A percentile compares a stretch with the other conserved stretches of the same genome.
Evolutionary conservation across 1,140 invertebrate species (phyloP).

Genomic region (Centruroides sculpturatus): DNA sequence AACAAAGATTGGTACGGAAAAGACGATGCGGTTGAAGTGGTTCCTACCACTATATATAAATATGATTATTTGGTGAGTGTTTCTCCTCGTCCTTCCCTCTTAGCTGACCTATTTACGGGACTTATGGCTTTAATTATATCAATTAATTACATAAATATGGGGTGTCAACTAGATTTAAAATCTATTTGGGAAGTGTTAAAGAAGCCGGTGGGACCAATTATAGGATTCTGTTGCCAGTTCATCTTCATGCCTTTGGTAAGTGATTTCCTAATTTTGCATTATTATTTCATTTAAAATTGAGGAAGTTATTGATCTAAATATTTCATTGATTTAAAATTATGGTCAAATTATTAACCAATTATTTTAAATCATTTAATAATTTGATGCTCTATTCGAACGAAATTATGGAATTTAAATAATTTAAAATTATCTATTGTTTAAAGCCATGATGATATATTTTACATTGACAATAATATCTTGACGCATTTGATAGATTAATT

Average conservation of each 20-base stretch:
- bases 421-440: no score
- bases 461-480: no score
- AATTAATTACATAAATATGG: conserved; percentile 81
- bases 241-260: conserved; percentile 74
- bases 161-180: conserved; percentile 66
- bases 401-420: no score
- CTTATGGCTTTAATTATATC: conserved; percentile 63
- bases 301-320: not conserved
- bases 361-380: no score
- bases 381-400: no score
- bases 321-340: no score
- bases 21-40: not conserved
- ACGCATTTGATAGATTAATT: no score
- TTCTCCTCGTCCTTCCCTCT: not conserved
- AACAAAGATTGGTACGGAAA: not conserved
- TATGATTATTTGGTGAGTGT: conserved; percentile 9
- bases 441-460: no score
- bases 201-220: conserved; percentile 58
- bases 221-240: conserved; percentile 70
- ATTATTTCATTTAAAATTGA: not conserved
- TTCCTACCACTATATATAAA: not conserved
- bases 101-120: conserved; percentile 47
- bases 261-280: conserved; percentile 9
- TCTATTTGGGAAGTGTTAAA: conserved; percentile 51
- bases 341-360: no score